Conservation (phyloP, 1,140 invertebrate genomes). For the Sitophilus oryzae region DNA sequence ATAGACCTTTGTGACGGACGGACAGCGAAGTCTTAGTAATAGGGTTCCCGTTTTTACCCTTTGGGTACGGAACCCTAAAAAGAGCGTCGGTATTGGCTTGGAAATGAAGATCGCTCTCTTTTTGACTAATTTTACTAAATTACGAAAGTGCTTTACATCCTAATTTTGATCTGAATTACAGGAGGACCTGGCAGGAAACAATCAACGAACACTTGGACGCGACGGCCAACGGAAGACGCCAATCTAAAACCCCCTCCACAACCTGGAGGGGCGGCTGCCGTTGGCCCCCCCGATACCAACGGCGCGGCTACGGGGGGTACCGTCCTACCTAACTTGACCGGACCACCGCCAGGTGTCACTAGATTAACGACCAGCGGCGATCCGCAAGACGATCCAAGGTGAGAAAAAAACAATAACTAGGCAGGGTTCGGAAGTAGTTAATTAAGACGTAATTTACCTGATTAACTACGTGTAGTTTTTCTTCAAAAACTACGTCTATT, state of each 20-base stretch:
- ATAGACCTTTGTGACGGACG: no score
- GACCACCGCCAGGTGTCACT: constrained; percentile 15
- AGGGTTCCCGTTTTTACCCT: no score
- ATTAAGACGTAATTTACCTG: neutral
- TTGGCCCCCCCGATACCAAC: constrained; percentile 21
- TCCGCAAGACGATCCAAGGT: constrained; percentile 56
- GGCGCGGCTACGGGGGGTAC: constrained; percentile 29
- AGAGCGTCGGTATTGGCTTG: no score
- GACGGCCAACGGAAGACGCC: constrained; percentile 30
- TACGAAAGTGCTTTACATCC: no score
- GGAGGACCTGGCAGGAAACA: constrained; percentile 22
- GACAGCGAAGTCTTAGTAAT: no score
- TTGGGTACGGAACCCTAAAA: no score
- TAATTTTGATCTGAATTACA: no score
- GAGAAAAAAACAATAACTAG: neutral
- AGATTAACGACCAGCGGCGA: constrained; percentile 41
- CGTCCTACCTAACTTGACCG: constrained; percentile 22
- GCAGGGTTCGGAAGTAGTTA: neutral
- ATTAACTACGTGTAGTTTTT: neutral
- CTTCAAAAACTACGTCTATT: no score
- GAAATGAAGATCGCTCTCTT: no score
- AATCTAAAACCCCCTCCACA: constrained; percentile 39
- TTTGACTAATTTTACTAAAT: no score
- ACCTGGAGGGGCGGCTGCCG: constrained; percentile 30
- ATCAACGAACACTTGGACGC: constrained; percentile 17